Percentiles rank a stretch among this genome's conserved stretches.
Evolutionary conservation across 2,797 vertebrate genomes (phyloP).

Genomic region (Ceyx erithaca): DNA sequence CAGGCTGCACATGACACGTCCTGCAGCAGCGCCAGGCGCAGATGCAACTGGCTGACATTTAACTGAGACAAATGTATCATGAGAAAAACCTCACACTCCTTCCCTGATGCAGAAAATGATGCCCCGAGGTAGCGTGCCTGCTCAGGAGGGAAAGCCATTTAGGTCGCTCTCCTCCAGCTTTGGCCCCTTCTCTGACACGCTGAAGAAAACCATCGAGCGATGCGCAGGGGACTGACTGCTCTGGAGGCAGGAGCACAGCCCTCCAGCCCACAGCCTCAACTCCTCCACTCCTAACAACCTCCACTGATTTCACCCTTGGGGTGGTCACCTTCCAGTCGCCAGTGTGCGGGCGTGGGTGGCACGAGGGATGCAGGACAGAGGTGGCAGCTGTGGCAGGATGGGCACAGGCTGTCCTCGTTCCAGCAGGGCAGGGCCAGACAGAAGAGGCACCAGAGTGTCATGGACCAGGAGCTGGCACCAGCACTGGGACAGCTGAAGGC

Average conservation of each 20-base stretch:
- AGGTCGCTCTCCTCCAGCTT: neutral
- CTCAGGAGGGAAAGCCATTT: neutral
- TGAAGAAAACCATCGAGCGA: neutral
- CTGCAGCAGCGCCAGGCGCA: neutral
- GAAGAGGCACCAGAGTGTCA: neutral
- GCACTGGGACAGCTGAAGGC: neutral
- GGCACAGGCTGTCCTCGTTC: neutral
- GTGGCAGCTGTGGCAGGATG: neutral
- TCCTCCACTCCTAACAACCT: neutral
- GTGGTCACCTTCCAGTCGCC: neutral
- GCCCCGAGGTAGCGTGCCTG: neutral
- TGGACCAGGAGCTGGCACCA: neutral
- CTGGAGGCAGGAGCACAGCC: rapidly evolving
- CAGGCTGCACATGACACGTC: neutral
- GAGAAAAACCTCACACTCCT: neutral
- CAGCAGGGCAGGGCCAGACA: neutral
- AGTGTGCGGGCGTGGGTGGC: rapidly evolving
- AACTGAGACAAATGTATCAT: neutral
- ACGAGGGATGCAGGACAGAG: neutral
- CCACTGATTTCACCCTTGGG: neutral
- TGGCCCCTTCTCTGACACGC: neutral
- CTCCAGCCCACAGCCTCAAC: neutral
- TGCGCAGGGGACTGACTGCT: neutral
- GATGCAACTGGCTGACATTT: neutral
- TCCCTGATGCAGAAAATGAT: constrained; percentile 12